phyloP scores from a whole-genome alignment of 1,140 invertebrate species.

The Gerris buenoi region DNA sequence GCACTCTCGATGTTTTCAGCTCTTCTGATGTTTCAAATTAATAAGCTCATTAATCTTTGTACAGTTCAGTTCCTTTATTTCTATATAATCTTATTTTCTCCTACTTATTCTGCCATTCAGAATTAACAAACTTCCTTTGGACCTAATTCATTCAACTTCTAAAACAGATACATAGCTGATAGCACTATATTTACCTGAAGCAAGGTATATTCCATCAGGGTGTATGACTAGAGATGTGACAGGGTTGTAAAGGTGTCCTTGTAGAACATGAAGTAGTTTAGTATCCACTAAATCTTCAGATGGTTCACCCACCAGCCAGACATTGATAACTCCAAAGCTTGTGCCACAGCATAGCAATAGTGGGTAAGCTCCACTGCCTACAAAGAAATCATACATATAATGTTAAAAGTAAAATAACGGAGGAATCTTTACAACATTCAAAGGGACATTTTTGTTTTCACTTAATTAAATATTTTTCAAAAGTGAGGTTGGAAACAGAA shows the following conservation, averaged over 20 bases:
- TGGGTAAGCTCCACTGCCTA: slow-evolving; percentile 23
- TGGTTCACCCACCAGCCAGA: slow-evolving; percentile 35
- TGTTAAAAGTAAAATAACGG: no score
- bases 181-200: slow-evolving; percentile 33
- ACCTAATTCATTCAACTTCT: not conserved
- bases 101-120: not conserved
- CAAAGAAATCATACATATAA: slow-evolving; percentile 3
- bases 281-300: slow-evolving; percentile 21
- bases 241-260: slow-evolving; percentile 38
- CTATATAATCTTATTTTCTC: no score
- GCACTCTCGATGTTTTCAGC: no score
- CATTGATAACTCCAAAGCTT: slow-evolving; percentile 35
- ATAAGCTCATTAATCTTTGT: no score
- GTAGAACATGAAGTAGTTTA: slow-evolving; percentile 30
- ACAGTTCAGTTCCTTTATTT: no score
- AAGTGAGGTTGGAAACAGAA: no score
- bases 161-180: slow-evolving; percentile 2
- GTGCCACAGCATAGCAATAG: slow-evolving; percentile 34
- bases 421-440: no score
- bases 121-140: not conserved
- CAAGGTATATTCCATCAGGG: slow-evolving; percentile 36
- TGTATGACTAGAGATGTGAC: slow-evolving; percentile 38
- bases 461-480: no score
- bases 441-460: no score
- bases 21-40: no score